A percentile compares a stretch with the other conserved stretches of the same genome.
Conservation (phyloP, 1,140 invertebrate genomes). For the Cotesia chilonis region DNA sequence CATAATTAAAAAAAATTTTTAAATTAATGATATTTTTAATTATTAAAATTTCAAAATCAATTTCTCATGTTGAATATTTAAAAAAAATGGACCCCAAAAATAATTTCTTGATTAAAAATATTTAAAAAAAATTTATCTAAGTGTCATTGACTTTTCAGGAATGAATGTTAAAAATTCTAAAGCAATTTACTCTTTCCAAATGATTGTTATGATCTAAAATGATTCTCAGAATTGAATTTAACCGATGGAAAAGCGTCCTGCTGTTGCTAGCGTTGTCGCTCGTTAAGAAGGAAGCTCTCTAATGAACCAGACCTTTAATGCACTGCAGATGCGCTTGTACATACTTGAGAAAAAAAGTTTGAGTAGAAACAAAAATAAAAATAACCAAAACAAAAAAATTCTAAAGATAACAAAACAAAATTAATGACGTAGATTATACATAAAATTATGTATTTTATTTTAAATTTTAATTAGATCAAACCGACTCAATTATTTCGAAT, state of each 20-base stretch:
- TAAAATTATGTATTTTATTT: no score
- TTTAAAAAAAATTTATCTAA: no score
- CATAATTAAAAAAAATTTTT: no score
- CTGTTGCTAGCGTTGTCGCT: neutral
- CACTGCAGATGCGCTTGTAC: constrained; percentile 35
- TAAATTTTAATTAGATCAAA: neutral
- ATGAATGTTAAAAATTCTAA: no score
- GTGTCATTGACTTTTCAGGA: no score
- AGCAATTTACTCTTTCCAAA: no score
- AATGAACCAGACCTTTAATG: constrained; percentile 40
- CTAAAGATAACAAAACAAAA: neutral
- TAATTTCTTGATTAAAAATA: no score
- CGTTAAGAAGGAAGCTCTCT: constrained; percentile 37
- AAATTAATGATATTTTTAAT: no score
- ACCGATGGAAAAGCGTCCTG: neutral
- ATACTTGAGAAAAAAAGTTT: neutral
- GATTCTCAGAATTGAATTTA: constrained; percentile 6
- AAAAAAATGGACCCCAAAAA: no score
- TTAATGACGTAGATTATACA: neutral
- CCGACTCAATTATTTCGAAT: no score
- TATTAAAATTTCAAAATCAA: no score
- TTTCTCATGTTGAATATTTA: no score
- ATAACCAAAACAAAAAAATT: constrained; percentile 9
- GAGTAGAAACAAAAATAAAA: neutral
- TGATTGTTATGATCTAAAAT: neutral